Base-by-base conservation (phyloP, 2,888 invertebrate species). In the Thereva nobilitata region DNA sequence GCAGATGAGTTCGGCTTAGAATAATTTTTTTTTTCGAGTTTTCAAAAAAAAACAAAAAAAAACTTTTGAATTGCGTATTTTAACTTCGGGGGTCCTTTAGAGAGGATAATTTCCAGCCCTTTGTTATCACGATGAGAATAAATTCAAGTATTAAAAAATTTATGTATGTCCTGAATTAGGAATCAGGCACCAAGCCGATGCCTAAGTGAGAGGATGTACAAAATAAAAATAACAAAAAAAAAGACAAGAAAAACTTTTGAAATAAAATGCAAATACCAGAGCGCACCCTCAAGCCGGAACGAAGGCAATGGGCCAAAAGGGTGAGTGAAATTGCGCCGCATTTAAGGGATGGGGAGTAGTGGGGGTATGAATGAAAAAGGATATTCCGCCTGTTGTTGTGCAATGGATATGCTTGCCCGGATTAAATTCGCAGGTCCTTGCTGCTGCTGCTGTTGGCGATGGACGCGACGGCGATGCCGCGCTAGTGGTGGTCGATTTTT, bases 191-290 rank as follows among this genome's bases (percentile, higher is more conserved):
- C 34, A 23, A 23, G 23, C 23, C 23, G 23, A 23, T 23, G 23
- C 23, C 23, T 23, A 23, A 23, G 23, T 23, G 23, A 23, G 23
- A 23, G 23, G 44, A 56, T 44, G 56, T 56, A 44, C 23, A 41
- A 56, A 56, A 23, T 56, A 10, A 56, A 44, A 44, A 23, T 23
- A 23, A 23, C 45, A 44, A 23, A 56, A 47, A 12, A 6, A 47
- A 12, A n/a, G 47, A 57, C 41, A 44, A 44, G 40, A 45, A 47
- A 47, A 55, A 55, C 40, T 55, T 23, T 41, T 12, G 23, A 42
- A n/a, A 57, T 6, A 50, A 61, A 61, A 61, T 50, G 50, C 38
- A 61, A 61, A 61, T 61, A 40, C 38, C 38, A 50, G 61, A 50
- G 61, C 50, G 50, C 61, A 59, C 59, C 59, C 47, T 59, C 40